Conservation (phyloP, 92 coral and sea anemone species). For the Bergia sp. region DNA sequence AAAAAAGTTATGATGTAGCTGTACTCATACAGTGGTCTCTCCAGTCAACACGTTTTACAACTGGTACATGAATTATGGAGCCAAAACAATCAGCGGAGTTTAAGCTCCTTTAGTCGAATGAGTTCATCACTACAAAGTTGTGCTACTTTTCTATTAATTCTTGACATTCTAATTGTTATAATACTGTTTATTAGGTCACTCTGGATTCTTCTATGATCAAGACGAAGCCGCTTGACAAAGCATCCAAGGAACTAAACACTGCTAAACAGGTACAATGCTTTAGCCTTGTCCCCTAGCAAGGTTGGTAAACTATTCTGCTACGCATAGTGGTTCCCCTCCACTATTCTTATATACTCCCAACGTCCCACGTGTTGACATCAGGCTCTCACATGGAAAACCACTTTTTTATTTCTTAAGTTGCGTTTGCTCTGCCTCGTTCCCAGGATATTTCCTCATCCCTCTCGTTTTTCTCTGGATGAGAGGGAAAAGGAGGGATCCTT, state of each 20-base stretch:
- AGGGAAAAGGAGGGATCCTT: no score
- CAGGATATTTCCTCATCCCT: no score
- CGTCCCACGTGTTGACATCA: no score
- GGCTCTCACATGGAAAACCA: no score
- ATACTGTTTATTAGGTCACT: constrained; percentile 58
- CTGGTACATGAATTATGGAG: not conserved
- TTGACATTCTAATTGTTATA: not conserved
- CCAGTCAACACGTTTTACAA: not conserved
- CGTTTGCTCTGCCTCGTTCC: no score
- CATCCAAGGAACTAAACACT: constrained; percentile 76
- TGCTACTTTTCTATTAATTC: not conserved
- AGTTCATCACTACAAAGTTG: not conserved
- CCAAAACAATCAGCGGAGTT: no score
- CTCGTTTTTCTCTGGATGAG: no score
- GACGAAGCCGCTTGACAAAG: constrained; percentile 75
- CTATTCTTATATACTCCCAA: no score
- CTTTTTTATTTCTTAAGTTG: no score
- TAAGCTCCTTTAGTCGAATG: not conserved
- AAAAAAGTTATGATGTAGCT: not conserved
- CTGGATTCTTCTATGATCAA: constrained; percentile 93
- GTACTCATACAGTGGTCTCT: not conserved
- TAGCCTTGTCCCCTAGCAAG: not conserved
- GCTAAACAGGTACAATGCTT: constrained; percentile 60
- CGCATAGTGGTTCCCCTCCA: no score
- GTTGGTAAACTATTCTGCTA: no score